Evolutionary conservation across 2,797 vertebrate genomes (phyloP), one percentile per base, ranked within the genome.

Genomic region (Gymnocypris eckloni): DNA sequence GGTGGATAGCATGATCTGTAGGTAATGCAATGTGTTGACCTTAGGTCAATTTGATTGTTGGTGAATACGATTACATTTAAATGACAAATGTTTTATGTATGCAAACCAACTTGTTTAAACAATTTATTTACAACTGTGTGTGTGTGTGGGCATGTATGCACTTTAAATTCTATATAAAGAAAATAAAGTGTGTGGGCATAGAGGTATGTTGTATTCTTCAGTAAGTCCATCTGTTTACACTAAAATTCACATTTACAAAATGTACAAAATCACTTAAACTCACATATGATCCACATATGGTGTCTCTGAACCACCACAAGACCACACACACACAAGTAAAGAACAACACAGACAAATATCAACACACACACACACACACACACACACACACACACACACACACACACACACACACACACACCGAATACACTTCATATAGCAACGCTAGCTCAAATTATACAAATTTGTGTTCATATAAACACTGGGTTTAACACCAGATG

Each of bases 221-320:
- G 81, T 41, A 82, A 61, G 41, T 87, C 87, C 92, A 92, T 92
- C 88, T 93, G 92, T 84, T 91, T 85, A 82, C 87, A 86, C 76
- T 86, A 84, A 87, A 87, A 86, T 73, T 92, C 86, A 87, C 92
- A 93, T 82, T 81, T 80, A 89, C 86, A 90, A 93, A 92, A 76
- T 77, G 56, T 80, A 89, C 90, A 93, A 93, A 93, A 92, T 93
- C 78, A 78, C 39, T 76, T 54, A 83, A 59, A 73, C 79, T 85
- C 86, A 90, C 93, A 93, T 85, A 79, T 93, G 93, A 93, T 89
- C 81, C 86, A 87, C 93, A 93, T 92, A 94, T 93, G 92, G 89
- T 85, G 84, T 80, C 88, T 89, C 79, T 89, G 59, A 79, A 86
- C 84, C 70, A 64, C 91, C 88, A 83, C 87, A 87, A 85, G 84